A percentile compares a stretch with the other conserved stretches of the same genome.
Conservation (phyloP, 2,888 invertebrate genomes). For the Nectonema munidae region DNA sequence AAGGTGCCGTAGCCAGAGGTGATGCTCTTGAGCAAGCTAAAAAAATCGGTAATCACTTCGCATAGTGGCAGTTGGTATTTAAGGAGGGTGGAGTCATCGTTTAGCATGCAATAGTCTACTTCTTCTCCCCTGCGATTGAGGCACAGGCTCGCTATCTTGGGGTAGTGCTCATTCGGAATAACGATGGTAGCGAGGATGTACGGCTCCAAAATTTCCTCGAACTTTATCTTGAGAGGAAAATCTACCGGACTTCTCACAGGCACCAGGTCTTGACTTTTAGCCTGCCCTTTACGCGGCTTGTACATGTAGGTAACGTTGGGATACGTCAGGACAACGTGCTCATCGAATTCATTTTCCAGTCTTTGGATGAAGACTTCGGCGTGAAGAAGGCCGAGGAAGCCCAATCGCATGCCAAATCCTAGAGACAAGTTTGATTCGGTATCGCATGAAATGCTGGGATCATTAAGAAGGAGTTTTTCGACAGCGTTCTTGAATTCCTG, state of each 20-base stretch:
- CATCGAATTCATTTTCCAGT: conserved; percentile 27
- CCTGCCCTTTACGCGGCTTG: conserved; percentile 20
- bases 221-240: conserved; percentile 28
- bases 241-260: conserved; percentile 17
- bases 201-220: conserved; percentile 48
- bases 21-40: conserved; percentile 51
- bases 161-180: conserved; percentile 32
- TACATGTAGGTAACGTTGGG: conserved; percentile 29
- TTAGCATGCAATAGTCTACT: conserved; percentile 23
- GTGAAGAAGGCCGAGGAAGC: conserved; percentile 27
- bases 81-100: conserved; percentile 44
- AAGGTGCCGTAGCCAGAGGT: conserved; percentile 76
- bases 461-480: conserved; percentile 62
- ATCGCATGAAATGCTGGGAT: conserved; percentile 50
- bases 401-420: conserved; percentile 27
- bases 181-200: conserved; percentile 57
- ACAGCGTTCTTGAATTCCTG: conserved; percentile 37
- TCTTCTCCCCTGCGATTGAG: conserved; percentile 6
- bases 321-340: conserved; percentile 27
- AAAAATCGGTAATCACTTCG: conserved; percentile 75
- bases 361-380: conserved; percentile 29
- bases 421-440: conserved; percentile 31
- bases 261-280: too few relatives aligned
- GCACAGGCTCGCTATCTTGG: conserved; percentile 21
- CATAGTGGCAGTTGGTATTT: conserved; percentile 52